Conservation (phyloP, 2,797 vertebrate species). For the Tragopan temminckii region DNA sequence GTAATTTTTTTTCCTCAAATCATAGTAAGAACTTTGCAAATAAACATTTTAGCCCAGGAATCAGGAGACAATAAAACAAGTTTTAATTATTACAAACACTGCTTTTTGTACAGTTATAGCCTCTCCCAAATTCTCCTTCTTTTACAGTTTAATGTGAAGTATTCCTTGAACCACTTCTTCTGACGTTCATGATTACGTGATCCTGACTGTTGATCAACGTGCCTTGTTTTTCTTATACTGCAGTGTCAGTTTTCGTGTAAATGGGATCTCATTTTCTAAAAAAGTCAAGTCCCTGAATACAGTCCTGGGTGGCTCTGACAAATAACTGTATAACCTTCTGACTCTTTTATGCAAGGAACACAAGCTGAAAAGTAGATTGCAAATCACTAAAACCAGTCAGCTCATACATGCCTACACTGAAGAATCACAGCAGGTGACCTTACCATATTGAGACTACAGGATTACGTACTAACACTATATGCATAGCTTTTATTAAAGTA, state of each 20-base stretch:
- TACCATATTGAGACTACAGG: neutral
- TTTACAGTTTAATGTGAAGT: neutral
- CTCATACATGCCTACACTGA: neutral
- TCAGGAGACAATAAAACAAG: neutral
- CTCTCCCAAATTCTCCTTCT: neutral
- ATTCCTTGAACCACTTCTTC: neutral
- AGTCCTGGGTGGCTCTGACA: fast-evolving
- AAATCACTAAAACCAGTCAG: neutral
- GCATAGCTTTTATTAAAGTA: neutral
- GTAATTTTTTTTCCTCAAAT: neutral
- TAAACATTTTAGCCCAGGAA: neutral
- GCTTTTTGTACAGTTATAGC: neutral
- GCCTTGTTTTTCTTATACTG: neutral
- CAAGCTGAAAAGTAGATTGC: neutral
- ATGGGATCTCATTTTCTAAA: neutral
- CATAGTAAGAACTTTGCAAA: neutral
- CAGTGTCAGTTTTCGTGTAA: neutral
- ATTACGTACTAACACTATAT: neutral
- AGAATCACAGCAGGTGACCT: neutral
- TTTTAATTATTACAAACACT: neutral
- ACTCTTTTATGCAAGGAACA: neutral
- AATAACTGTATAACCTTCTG: neutral
- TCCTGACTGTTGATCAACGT: neutral
- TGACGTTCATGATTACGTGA: neutral
- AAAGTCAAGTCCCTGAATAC: neutral